Evolutionary conservation across 1,140 invertebrate species (phyloP), one percentile per base, ranked within the genome.

Genomic region (Tetramorium parvispinum): DNA sequence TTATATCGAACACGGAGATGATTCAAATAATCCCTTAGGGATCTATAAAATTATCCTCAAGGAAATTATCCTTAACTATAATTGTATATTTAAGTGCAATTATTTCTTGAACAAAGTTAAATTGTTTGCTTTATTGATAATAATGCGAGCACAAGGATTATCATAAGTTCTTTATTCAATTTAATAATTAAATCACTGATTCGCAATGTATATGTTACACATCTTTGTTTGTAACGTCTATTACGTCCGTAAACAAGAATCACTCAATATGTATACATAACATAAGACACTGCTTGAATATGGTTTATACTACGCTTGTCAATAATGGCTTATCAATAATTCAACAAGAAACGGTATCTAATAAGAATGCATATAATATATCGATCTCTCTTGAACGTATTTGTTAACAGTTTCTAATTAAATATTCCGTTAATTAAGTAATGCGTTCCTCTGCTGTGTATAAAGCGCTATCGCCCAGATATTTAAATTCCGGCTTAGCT

Each of bases 291-390:
- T 61, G 37, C 55, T 88, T 51, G 43, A 68, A 53, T 27, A 16
- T 43, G 57, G 51, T 65, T 85, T 78, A 78, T 13, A 71, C 63
- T 40, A 73, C 53, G 51, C 24, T n/a, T n/a, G n/a, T n/a, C n/a
- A n/a, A n/a, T n/a, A n/a, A 78, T 46, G 63, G 51, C 68, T 51
- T 16, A 79, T 66, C 59, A 73, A 49, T 87, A 87, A 88, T 77
- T 87, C 43, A 82, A 82, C 65, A 83, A 87, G 46, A 59, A 57
- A 88, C 43, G 78, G 55, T 59, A 61, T 87, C 51, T 61, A 89
- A 85, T 55, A 59, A 53, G 49, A 65, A 73, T 85, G 40, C 87
- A 85, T 88, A 71, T 57, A 71, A 55, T 68, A 46, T 82, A 46
- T 59, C 43, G 24, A 65, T 40, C 13, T 76, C 43, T 61, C 40